Conservation (phyloP, 1,140 invertebrate genomes). For the Nasonia giraulti region DNA sequence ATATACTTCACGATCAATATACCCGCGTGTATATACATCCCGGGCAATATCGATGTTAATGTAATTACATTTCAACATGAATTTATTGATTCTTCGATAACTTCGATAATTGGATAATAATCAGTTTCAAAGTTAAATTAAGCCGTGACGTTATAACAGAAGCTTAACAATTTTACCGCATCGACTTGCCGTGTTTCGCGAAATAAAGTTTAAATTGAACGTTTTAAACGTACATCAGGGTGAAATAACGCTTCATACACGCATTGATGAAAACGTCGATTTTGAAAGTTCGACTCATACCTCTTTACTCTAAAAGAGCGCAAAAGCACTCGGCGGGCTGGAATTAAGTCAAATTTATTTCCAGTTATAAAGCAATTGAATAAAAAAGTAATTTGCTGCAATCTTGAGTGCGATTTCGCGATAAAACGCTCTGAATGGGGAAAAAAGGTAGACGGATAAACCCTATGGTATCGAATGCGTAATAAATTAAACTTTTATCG, state of each 20-base stretch:
- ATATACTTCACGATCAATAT: too few relatives aligned
- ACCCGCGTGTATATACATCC: too few relatives aligned
- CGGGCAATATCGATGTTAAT: neutral
- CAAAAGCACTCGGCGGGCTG: neutral
- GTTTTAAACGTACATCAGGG: neutral
- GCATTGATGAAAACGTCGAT: neutral
- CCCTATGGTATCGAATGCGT: constrained; percentile 33
- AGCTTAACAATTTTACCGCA: constrained; percentile 34
- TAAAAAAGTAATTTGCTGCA: constrained; percentile 31
- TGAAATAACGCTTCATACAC: neutral
- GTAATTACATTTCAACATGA: constrained; percentile 43
- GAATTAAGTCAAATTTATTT: constrained; percentile 9
- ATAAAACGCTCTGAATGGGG: constrained; percentile 17
- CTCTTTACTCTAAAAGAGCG: neutral
- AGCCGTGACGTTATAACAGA: constrained; percentile 31
- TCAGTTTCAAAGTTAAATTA: constrained; percentile 45
- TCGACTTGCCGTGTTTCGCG: constrained; percentile 31
- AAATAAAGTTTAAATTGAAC: constrained; percentile 41
- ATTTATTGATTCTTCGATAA: constrained; percentile 49
- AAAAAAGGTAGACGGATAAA: constrained; percentile 7
- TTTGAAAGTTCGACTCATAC: neutral
- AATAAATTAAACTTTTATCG: constrained; percentile 49
- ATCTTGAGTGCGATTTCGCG: constrained; percentile 39
- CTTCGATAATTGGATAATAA: constrained; percentile 48
- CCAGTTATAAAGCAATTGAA: constrained; percentile 38